Conservation (phyloP, 2,113 vertebrate genomes). For the Castor canadensis region DNA sequence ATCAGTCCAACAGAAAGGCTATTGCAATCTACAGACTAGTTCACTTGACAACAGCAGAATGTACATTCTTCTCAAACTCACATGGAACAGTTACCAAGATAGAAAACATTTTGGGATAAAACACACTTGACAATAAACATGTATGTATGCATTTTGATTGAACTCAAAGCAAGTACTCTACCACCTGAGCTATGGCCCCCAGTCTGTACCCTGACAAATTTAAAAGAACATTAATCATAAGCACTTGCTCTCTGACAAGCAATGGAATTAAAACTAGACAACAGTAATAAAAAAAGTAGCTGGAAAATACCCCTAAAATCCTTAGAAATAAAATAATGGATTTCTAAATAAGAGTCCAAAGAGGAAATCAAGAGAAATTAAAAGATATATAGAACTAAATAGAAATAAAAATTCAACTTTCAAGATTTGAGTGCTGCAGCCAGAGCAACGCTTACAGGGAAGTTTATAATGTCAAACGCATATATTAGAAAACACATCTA, state of each 20-base stretch:
- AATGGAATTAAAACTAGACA: conserved; percentile 3
- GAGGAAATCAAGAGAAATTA: neutral
- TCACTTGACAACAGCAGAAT: neutral
- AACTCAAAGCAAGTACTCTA: too few relatives aligned
- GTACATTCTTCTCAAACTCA: neutral
- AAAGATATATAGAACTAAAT: conserved; percentile 17
- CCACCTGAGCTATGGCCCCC: too few relatives aligned
- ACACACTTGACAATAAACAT: neutral
- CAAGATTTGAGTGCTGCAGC: neutral
- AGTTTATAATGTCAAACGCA: neutral
- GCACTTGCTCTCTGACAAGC: neutral
- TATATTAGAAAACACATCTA: neutral
- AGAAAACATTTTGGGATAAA: neutral
- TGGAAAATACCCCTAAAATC: conserved; percentile 9
- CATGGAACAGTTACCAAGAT: neutral
- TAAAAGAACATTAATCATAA: neutral
- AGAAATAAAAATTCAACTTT: conserved; percentile 50
- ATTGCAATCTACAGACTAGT: neutral
- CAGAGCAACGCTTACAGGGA: neutral
- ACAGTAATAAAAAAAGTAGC: neutral
- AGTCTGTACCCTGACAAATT: too few relatives aligned
- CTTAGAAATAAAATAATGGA: neutral
- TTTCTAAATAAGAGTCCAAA: conserved; percentile 31
- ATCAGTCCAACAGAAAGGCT: conserved; percentile 1
- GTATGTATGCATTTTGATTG: too few relatives aligned